Conservation (phyloP, 2,797 vertebrate species). For the Chloroceryle inda region DNA sequence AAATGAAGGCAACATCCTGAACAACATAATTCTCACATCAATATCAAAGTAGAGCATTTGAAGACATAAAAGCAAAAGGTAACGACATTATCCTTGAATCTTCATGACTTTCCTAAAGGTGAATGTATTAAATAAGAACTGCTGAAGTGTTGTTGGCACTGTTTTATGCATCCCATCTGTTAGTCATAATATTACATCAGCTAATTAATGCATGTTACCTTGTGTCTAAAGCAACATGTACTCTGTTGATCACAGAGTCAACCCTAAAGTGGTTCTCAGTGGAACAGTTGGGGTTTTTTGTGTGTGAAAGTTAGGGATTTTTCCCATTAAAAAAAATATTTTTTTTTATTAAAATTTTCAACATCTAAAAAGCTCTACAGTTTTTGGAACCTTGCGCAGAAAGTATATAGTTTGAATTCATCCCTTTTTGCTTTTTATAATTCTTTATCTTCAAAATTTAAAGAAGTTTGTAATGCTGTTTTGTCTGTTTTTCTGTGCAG, state of each 20-base stretch:
- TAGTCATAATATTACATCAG: constrained; percentile 41
- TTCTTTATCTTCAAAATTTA: neutral
- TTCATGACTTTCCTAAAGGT: constrained; percentile 63
- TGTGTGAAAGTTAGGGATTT: neutral
- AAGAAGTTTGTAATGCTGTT: neutral
- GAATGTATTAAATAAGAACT: constrained; percentile 60
- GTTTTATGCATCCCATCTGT: constrained; percentile 61
- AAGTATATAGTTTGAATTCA: neutral
- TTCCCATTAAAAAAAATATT: neutral
- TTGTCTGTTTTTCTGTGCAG: neutral
- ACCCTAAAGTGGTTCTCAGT: neutral
- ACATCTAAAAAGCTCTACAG: neutral
- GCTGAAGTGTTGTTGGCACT: constrained; percentile 56
- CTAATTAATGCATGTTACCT: constrained; percentile 50
- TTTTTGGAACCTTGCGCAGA: neutral
- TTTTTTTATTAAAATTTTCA: neutral
- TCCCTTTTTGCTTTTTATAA: neutral
- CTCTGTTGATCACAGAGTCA: constrained; percentile 25
- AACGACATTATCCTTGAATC: constrained; percentile 58
- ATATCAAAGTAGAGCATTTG: neutral
- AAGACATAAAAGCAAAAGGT: constrained; percentile 35
- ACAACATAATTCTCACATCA: neutral
- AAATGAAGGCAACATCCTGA: neutral
- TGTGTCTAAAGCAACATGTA: constrained; percentile 46
- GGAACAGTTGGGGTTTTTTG: neutral